Evolutionary conservation across 64 coral and sea anemone genomes (phyloP), one percentile per base, ranked within the genome.

Genomic region (Anthopleura sola): DNA sequence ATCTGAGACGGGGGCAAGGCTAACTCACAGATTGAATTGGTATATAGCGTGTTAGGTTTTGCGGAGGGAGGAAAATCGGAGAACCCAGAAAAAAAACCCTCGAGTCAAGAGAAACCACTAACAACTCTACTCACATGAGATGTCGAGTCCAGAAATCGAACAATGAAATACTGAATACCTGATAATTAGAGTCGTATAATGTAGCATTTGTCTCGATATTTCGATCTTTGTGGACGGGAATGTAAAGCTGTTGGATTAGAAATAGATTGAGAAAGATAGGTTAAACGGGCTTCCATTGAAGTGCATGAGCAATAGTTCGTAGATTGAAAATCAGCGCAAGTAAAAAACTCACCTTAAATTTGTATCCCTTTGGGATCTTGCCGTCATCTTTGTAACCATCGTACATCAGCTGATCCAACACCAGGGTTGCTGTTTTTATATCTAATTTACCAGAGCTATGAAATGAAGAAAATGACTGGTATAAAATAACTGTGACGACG

Each of bases 221-320:
- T 71, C 97, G 84, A 66, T 99, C 54, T 90, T 86, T 86, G 71
- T 92, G 68, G 29, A 99, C 97, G 75, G 97, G 97, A 90, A 99
- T 87, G n/a, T 95, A 82, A n/a, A 99, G 55, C 97, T 99, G 62
- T n/a, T 18, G 78, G 88, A 71, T 15, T 6, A 10, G 29, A 71
- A 75, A 44, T 53, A 53, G 13, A 53, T 31, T 34, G 29, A 29
- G 26, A 36, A 75, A 34, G 14, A 85, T 83, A 62, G 16, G 34
- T 31, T 18, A 62, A 2, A 34, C n/a, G n/a, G n/a, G n/a, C n/a
- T n/a, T n/a, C n/a, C 9, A 54, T 6, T 0, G 23, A 23, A 23
- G 24, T 11, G 0, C 0, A 3, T 71, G 28, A 71, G 29, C 13
- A 34, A 15, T 71, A 34, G 66, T 33, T 0, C 23, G 29, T 9